Evolutionary conservation across 2,888 invertebrate species (phyloP).

Genomic region (Polymixis flavicincta): DNA sequence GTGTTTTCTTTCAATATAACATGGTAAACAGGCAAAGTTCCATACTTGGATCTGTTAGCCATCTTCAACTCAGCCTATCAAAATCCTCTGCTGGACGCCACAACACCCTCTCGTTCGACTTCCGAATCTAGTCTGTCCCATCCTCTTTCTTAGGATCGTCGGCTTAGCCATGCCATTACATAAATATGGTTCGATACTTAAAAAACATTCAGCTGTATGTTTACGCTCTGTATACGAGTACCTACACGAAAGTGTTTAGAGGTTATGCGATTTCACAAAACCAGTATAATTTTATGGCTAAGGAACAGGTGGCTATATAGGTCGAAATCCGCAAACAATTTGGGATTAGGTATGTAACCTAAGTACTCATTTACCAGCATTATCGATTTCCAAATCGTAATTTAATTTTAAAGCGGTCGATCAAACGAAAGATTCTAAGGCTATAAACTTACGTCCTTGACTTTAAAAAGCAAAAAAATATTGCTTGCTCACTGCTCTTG

Average conservation of each 20-base stretch:
- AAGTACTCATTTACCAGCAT: background rate
- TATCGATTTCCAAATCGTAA: background rate
- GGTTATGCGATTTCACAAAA: background rate
- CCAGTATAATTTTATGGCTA: background rate
- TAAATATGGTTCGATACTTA: background rate
- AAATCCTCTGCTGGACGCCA: too few species aligned
- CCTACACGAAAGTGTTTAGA: background rate
- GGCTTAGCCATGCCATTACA: background rate
- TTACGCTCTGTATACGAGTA: background rate
- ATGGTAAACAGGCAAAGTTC: background rate
- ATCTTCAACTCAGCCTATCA: too few species aligned
- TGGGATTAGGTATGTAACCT: background rate
- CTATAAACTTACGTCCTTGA: constrained; percentile 34
- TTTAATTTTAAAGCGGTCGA: constrained; percentile 19
- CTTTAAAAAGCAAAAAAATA: constrained; percentile 40
- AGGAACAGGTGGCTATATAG: background rate
- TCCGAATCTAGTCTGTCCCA: too few species aligned
- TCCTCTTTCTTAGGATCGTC: too few species aligned
- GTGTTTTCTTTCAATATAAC: background rate
- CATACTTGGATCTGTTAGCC: background rate
- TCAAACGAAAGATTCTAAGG: constrained; percentile 24
- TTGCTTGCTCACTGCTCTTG: constrained; percentile 47
- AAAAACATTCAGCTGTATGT: background rate
- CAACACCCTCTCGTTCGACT: too few species aligned
- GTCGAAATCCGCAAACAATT: background rate